phyloP scores from a whole-genome alignment of 1,140 invertebrate genomes.

The Chlorops oryzae region DNA sequence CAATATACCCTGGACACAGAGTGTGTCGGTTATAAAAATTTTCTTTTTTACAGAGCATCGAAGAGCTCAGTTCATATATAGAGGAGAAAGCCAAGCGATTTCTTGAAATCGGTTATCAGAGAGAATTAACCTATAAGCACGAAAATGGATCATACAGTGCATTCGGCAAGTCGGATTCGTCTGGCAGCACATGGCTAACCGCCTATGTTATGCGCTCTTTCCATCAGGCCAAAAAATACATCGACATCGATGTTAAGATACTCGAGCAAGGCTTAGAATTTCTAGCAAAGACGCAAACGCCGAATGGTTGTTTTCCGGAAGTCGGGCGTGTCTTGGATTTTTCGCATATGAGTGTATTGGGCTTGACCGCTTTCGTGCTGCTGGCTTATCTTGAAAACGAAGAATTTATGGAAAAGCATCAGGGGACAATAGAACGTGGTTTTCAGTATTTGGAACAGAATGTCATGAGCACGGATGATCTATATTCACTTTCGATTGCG shows the following conservation, averaged over 20 bases:
- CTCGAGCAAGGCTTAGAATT: slow-evolving; percentile 68
- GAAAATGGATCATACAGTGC: slow-evolving; percentile 87
- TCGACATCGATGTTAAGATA: slow-evolving; percentile 67
- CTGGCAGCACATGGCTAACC: slow-evolving; percentile 91
- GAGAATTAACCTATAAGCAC: slow-evolving; percentile 80
- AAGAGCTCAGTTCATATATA: background rate
- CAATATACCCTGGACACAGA: too few relatives aligned
- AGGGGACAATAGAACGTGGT: slow-evolving; percentile 36
- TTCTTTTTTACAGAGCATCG: background rate
- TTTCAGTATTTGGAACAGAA: slow-evolving; percentile 50
- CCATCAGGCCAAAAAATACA: slow-evolving; percentile 67
- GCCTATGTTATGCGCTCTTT: slow-evolving; percentile 85
- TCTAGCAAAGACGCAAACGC: slow-evolving; percentile 65
- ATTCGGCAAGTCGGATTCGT: slow-evolving; percentile 57
- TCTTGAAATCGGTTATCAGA: slow-evolving; percentile 73
- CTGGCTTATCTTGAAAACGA: slow-evolving; percentile 70
- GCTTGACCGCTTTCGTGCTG: slow-evolving; percentile 69
- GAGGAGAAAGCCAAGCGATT: background rate
- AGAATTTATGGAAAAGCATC: slow-evolving; percentile 15
- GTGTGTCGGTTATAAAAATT: too few relatives aligned
- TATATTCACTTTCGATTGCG: slow-evolving; percentile 67
- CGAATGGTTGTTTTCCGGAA: slow-evolving; percentile 76
- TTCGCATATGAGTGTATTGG: slow-evolving; percentile 49
- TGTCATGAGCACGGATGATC: slow-evolving; percentile 61
- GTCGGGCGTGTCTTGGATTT: slow-evolving; percentile 66